phyloP scores from a whole-genome alignment of 1,140 invertebrate genomes.

The Orius insidiosus region DNA sequence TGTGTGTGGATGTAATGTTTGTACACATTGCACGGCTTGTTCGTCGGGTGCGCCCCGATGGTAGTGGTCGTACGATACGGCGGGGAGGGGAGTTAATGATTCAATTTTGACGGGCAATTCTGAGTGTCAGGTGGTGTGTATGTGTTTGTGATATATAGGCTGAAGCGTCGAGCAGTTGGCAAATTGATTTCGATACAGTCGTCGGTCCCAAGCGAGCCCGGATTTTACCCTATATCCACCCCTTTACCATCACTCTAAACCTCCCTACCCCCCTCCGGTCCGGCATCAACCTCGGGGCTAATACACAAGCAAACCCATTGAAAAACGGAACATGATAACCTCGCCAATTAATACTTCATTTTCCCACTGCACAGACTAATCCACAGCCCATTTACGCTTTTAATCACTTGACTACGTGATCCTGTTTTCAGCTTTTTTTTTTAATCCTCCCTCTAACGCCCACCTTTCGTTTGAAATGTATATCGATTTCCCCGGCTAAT shows the following conservation, averaged over 20 bases:
- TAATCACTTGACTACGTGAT: too few species aligned
- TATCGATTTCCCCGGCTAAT: too few species aligned
- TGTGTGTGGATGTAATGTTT: conserved; percentile 12
- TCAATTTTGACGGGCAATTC: conserved; percentile 16
- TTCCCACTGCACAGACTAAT: too few species aligned
- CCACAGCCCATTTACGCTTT: too few species aligned
- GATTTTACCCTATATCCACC: neutral
- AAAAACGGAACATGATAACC: too few species aligned
- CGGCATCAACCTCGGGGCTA: neutral
- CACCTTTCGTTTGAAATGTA: too few species aligned
- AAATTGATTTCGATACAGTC: conserved; percentile 10
- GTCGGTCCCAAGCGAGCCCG: conserved; percentile 3
- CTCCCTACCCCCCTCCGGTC: conserved; percentile 1
- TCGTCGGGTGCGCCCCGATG: neutral
- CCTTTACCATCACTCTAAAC: neutral
- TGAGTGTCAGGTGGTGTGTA: conserved; percentile 10
- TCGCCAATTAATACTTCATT: too few species aligned
- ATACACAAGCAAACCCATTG: too few species aligned
- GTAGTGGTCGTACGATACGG: too few species aligned
- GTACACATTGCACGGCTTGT: too few species aligned
- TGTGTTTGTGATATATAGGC: conserved; percentile 12
- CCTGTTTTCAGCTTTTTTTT: too few species aligned
- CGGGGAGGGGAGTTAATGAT: conserved; percentile 10
- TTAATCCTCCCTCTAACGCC: too few species aligned
- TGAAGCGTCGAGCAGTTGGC: conserved; percentile 6